These are phyloP conservation scores for Pharmacophagus antenor DNA, from an alignment of 2,888 invertebrate genomes.

Conservation along the genomic window DNA sequence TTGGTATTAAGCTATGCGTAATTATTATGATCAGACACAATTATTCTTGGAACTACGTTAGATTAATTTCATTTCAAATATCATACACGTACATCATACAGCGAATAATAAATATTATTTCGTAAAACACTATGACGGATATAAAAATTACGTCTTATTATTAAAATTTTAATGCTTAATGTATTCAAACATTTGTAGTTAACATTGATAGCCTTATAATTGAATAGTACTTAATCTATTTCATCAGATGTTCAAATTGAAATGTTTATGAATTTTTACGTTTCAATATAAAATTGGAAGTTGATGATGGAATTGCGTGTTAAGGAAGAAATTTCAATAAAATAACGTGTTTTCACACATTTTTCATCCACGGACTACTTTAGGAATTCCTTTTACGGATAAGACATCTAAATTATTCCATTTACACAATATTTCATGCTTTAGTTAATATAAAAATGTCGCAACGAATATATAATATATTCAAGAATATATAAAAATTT, in stretches of 20 bases:
- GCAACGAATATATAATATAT: background rate
- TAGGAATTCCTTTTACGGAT: background rate
- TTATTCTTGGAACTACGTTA: no score
- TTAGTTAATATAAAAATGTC: slow-evolving; percentile 3
- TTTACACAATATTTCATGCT: background rate
- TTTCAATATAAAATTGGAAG: background rate
- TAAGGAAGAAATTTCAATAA: slow-evolving; percentile 13
- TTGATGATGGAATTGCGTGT: slow-evolving; percentile 21
- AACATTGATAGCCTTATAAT: background rate
- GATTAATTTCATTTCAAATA: no score
- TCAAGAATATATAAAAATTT: no score
- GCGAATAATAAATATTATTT: no score
- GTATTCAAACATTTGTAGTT: no score
- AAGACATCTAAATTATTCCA: background rate
- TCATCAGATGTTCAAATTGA: background rate
- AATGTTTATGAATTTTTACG: background rate
- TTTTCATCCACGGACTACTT: slow-evolving; percentile 6
- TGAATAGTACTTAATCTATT: background rate
- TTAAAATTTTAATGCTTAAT: no score
- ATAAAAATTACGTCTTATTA: no score
- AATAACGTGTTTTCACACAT: slow-evolving; percentile 1
- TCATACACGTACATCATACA: no score
- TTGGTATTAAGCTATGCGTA: no score
- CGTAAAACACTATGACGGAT: no score
- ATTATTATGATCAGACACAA: no score